Percentiles rank a stretch among this genome's conserved stretches.
These are phyloP conservation scores for Atherinomorus stipes DNA, from an alignment of 2,113 vertebrate species.

Conservation along the genomic window DNA sequence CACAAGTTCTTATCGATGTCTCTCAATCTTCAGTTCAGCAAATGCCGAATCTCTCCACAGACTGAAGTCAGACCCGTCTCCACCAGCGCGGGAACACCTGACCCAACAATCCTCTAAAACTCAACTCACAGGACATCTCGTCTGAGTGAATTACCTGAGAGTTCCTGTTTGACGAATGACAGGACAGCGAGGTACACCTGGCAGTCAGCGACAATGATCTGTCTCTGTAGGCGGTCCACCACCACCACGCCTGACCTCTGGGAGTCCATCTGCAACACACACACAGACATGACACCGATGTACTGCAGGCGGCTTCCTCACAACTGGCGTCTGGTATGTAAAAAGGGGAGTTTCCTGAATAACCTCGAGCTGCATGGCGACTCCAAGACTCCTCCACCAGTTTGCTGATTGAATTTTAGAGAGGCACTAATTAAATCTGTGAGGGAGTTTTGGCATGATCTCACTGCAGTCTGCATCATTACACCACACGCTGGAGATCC, in stretches of 20 bases:
- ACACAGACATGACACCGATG: conserved; percentile 26
- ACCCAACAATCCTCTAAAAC: no score
- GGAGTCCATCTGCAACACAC: conserved; percentile 87
- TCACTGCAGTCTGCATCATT: conserved; percentile 55
- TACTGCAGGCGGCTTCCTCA: background rate
- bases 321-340: conserved; percentile 1
- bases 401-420: conserved; percentile 63
- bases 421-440: conserved; percentile 58
- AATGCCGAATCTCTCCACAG: no score
- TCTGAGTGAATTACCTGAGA: conserved; percentile 86
- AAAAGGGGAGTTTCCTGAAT: conserved; percentile 14
- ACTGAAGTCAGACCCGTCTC: no score
- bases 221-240: conserved; percentile 94
- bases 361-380: background rate
- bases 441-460: conserved; percentile 57
- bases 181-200: conserved; percentile 98
- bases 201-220: conserved; percentile 98
- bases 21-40: no score
- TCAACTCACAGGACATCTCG: background rate
- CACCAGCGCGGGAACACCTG: no score
- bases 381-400: conserved; percentile 10
- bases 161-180: conserved; percentile 95
- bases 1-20: no score
- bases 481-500: conserved; percentile 17
- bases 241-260: conserved; percentile 88